A percentile compares a stretch with the other conserved stretches of the same genome.
phyloP scores from a whole-genome alignment of 2,113 vertebrate species.

The Pterocles burchelli region DNA sequence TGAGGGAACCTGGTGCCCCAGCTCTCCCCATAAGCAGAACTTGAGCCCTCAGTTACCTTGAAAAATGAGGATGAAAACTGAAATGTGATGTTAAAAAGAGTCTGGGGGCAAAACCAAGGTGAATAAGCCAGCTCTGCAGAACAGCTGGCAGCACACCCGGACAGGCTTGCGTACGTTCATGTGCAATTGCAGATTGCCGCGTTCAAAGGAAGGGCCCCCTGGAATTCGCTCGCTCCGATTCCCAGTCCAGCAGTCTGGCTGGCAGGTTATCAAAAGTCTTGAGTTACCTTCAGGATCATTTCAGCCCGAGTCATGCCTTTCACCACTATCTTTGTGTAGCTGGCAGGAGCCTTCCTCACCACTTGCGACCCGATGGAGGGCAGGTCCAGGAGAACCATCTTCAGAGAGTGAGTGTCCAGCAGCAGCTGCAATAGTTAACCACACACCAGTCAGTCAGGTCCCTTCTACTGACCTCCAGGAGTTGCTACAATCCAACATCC shows the following conservation, averaged over 20 bases:
- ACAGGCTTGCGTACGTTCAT: not conserved
- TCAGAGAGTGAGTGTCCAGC: slow-evolving; percentile 96
- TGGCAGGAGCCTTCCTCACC: slow-evolving; percentile 95
- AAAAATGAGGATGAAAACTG: not conserved
- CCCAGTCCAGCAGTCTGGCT: slow-evolving; percentile 62
- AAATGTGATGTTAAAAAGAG: not conserved
- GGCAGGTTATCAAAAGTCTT: slow-evolving; percentile 43
- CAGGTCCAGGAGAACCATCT: slow-evolving; percentile 95
- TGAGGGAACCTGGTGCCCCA: not conserved
- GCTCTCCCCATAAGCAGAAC: not conserved
- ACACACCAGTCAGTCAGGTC: not conserved
- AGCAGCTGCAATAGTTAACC: slow-evolving; percentile 83
- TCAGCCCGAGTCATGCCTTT: slow-evolving; percentile 99
- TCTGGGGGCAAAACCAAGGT: not conserved
- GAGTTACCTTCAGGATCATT: slow-evolving; percentile 98
- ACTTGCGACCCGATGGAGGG: slow-evolving; percentile 98
- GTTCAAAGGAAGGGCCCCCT: slow-evolving; percentile 51
- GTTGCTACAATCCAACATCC: not conserved
- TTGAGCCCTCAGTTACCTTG: not conserved
- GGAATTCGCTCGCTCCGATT: slow-evolving; percentile 16
- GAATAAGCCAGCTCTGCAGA: not conserved
- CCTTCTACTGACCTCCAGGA: not conserved
- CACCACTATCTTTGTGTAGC: slow-evolving; percentile 98
- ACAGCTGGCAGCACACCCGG: slow-evolving; percentile 44
- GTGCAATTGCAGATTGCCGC: not conserved